These are phyloP conservation scores for Vicugna pacos DNA, from an alignment of 2,113 vertebrate species.

Conservation along the genomic window DNA sequence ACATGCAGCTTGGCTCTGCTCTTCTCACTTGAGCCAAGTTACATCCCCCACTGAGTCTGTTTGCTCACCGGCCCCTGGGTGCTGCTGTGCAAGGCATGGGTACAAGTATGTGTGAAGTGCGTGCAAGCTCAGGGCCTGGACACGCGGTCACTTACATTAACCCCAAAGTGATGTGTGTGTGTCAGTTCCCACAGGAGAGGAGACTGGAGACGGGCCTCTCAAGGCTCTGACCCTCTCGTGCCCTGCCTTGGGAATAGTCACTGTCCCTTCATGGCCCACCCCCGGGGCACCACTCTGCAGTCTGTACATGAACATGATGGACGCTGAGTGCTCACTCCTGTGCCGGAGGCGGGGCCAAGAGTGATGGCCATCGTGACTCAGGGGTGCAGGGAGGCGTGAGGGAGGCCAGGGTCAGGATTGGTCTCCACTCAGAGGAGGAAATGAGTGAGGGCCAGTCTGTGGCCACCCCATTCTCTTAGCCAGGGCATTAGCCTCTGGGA, in stretches of 20 bases:
- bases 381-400: rapidly evolving
- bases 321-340: not conserved
- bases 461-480: not conserved
- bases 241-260: not conserved
- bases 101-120: rapidly evolving
- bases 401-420: too few species aligned
- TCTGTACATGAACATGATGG: not conserved
- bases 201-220: not conserved
- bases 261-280: not conserved
- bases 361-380: not conserved
- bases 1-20: not conserved
- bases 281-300: too few species aligned
- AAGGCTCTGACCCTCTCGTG: not conserved
- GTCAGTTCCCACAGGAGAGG: not conserved
- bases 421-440: not conserved
- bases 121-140: not conserved
- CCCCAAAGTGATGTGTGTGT: not conserved
- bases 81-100: rapidly evolving
- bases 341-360: rapidly evolving
- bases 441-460: not conserved
- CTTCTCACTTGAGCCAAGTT: not conserved
- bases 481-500: not conserved
- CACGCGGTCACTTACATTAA: rapidly evolving
- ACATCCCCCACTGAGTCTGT: rapidly evolving
- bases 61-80: not conserved